Conservation (phyloP, 2,113 vertebrate species). For the Caranx ignobilis region DNA sequence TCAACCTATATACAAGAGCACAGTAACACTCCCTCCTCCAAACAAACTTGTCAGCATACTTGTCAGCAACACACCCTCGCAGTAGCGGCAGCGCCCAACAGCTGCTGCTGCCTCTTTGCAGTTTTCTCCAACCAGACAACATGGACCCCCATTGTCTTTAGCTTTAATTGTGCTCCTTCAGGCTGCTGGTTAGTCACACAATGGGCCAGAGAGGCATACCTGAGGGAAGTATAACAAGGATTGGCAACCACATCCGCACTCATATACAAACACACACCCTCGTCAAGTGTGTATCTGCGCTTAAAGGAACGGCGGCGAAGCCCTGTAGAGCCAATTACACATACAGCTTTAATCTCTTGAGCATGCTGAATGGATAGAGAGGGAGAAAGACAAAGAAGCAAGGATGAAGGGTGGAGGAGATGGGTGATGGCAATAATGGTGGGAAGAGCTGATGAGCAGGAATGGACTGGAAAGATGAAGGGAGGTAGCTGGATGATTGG, state of each 20-base stretch:
- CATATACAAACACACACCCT: slow-evolving; percentile 4
- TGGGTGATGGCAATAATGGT: slow-evolving; percentile 5
- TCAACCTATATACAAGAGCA: slow-evolving; percentile 45
- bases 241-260: slow-evolving; percentile 16
- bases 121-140: slow-evolving; percentile 49
- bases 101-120: slow-evolving; percentile 47
- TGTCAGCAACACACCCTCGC: slow-evolving; percentile 59
- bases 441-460: slow-evolving; percentile 1
- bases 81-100: slow-evolving; percentile 29
- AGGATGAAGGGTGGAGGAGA: slow-evolving; percentile 7
- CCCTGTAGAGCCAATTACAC: slow-evolving; percentile 77
- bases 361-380: slow-evolving; percentile 39
- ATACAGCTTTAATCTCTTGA: slow-evolving; percentile 63
- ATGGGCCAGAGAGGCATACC: slow-evolving; percentile 42
- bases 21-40: slow-evolving; percentile 40
- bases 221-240: slow-evolving; percentile 42
- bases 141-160: slow-evolving; percentile 62
- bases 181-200: slow-evolving; percentile 57
- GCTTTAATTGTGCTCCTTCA: slow-evolving; percentile 67
- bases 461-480: background rate
- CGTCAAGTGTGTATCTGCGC: slow-evolving; percentile 31
- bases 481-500: background rate
- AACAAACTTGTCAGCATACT: slow-evolving; percentile 19
- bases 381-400: slow-evolving; percentile 13
- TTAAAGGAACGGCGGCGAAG: slow-evolving; percentile 42